Evolutionary conservation across 2,888 invertebrate species (phyloP), one percentile per base, ranked within the genome.

Genomic region (Melikaiella ostensackeni): DNA sequence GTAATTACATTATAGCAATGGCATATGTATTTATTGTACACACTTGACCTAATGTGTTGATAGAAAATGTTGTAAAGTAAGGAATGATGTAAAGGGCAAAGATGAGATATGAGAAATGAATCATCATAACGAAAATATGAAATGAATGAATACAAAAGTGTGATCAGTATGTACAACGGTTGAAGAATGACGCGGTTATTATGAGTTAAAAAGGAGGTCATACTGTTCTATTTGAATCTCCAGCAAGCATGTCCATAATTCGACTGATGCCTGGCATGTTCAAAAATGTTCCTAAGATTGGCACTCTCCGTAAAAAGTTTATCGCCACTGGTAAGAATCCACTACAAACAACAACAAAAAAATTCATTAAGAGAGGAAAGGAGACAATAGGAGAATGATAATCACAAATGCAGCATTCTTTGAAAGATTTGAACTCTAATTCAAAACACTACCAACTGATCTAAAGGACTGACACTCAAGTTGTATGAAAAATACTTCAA

Each of bases 291-390:
- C 99, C 98, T 79, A 99, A 90, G 9, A 99, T 93, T 75, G 99
- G 99, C 80, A 99, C 95, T 92, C 98, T 95, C 88, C 98, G 94
- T 84, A 99, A 92, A 92, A 99, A 99, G 91, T 98, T 98, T 59
- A 99, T 94, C 57, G 97, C 98, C 9, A 98, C 98, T 27, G 99
- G 99, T 92, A 99, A 95, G 92, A 99, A 99, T 33, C 99, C 99
- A 92, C 99, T 99, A 94, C 79, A 94, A 93, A 79, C 61, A 61
- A 64, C 61, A 61, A 64, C 62, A 61, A 70, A 75, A 79, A 74
- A 70, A 11, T 75, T 11, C 35, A 57, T 79, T 59, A 62, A 75
- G 82, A 78, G 77, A 80, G 77, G 74, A 78, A 63, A 76, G 5
- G 42, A 42, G 42, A 42, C 16, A 42, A 42, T 1, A 16, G 16